Evolutionary conservation across 2,797 vertebrate species (phyloP).

Genomic region (Cossypha heuglini): DNA sequence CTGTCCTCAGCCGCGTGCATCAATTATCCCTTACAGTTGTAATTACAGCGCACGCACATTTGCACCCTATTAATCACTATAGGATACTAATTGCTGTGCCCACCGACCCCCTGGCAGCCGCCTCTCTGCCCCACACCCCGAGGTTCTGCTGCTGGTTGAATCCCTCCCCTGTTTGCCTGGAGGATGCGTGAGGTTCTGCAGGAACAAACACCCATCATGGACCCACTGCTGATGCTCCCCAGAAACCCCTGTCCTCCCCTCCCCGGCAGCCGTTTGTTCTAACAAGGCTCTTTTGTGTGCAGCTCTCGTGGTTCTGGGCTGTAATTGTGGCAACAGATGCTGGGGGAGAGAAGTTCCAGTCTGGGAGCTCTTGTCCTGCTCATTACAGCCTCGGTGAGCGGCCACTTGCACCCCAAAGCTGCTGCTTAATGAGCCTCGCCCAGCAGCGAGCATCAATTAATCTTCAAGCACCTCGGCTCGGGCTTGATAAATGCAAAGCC

Average conservation of each 20-base stretch:
- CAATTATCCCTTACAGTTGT: background rate
- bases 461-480: background rate
- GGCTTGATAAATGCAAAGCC: background rate
- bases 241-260: background rate
- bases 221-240: conserved; percentile 1
- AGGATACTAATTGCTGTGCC: background rate
- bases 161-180: background rate
- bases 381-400: background rate
- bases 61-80: background rate
- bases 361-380: background rate
- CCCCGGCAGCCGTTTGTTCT: background rate
- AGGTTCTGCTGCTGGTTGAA: background rate
- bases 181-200: background rate
- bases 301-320: background rate
- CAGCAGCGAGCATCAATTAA: conserved; percentile 37
- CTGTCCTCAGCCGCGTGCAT: background rate
- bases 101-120: background rate
- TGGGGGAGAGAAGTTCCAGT: background rate
- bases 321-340: background rate
- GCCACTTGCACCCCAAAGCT: conserved; percentile 25
- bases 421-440: conserved; percentile 32
- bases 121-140: background rate
- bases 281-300: background rate
- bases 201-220: background rate
- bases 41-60: background rate